Evolutionary conservation across 2,797 vertebrate species (phyloP), one percentile per base, ranked within the genome.

Genomic region (Semotilus atromaculatus): DNA sequence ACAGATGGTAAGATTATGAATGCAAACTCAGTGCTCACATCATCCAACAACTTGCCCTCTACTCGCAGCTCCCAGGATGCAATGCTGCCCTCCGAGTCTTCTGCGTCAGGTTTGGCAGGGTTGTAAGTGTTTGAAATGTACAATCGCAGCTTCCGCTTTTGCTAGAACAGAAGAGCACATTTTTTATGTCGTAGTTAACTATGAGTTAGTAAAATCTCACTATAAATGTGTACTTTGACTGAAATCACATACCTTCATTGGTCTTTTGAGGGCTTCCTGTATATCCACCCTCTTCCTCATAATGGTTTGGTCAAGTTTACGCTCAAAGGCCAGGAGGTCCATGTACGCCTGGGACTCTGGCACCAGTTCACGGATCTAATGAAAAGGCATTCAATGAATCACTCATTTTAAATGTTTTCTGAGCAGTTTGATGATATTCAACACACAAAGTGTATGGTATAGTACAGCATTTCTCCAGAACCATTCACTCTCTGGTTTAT

Each of bases 71-170:
- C 98, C 98, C 98, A 99, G 1, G 98, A 99, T 78, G 98, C 98
- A 86, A 99, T 98, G 95, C 97, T 99, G 93, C 98, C 98, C 0
- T 99, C 98, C 0, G 98, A 98, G 91, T 99, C 98, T 2, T 99
- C 98, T 0, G 97, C 97, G 0, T 99, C 98, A 0, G 97, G 96
- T 89, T 98, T 97, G 45, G 98, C 98, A 1, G 98, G 98, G 92
- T 99, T 99, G 91, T 98, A 99, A 2, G 98, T 99, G 92, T 99
- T 99, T 85, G 98, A 99, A 91, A 99, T 99, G 91, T 99, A 99
- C 83, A 99, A 96, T 66, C 98, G 95, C 88, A 99, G 94, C 93
- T 99, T 99, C 90, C 98, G 94, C 92, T 99, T 99, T 97, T 99
- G 98, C 98, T 99, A 95, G 92, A 91, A 89, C 94, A 89, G 90